Evolutionary conservation across 2,113 vertebrate genomes (phyloP).

Genomic region (Barnardius zonarius): DNA sequence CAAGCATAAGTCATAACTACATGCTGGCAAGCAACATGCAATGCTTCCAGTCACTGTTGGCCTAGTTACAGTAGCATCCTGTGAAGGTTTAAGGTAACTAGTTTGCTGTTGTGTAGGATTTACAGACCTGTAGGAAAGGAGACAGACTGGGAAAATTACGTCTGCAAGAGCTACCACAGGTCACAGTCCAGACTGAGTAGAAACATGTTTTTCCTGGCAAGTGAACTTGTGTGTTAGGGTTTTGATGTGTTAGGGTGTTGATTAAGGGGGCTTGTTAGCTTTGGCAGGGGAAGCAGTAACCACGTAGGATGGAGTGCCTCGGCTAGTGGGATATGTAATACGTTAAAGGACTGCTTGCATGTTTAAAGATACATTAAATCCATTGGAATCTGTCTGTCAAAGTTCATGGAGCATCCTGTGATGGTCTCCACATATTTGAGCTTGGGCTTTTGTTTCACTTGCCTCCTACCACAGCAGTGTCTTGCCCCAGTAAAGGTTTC

Average conservation of each 20-base stretch:
- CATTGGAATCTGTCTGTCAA: not conserved
- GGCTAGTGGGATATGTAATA: not conserved
- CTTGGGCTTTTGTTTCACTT: not conserved
- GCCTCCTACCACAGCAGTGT: not conserved
- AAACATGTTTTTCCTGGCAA: not conserved
- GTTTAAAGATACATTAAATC: not conserved
- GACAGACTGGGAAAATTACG: not conserved
- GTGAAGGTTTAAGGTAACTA: not conserved
- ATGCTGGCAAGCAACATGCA: not conserved
- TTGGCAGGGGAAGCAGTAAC: not conserved
- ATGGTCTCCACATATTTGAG: fast-evolving
- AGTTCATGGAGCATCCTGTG: not conserved
- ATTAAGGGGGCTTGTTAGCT: not conserved
- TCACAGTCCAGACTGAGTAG: not conserved
- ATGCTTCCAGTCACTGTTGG: not conserved
- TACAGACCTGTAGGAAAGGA: not conserved
- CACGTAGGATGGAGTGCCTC: not conserved
- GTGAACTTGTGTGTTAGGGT: no score
- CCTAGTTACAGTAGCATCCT: not conserved
- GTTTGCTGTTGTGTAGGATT: not conserved
- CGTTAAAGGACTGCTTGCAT: not conserved
- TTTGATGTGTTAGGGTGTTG: not conserved
- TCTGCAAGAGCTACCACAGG: fast-evolving
- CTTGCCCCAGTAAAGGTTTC: not conserved
- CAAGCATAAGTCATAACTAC: not conserved